Conservation (phyloP, 2,888 invertebrate genomes). For the Gastracanthus pulcherrimus region DNA sequence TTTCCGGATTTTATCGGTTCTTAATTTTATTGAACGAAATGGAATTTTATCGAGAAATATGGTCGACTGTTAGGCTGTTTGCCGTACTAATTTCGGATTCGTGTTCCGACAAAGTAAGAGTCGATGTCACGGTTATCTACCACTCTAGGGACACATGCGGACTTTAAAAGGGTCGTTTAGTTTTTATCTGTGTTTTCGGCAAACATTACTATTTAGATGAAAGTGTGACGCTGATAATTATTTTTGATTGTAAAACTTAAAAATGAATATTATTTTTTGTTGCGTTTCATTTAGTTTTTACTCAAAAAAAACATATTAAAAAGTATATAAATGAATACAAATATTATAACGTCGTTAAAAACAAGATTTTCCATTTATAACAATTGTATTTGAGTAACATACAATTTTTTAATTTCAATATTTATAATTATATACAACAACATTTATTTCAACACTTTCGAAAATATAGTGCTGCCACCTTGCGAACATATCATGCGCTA, state of each 20-base stretch:
- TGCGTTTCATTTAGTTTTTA: too few species aligned
- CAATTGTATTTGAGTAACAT: not conserved
- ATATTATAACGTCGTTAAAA: too few species aligned
- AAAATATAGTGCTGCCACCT: not conserved
- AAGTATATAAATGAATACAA: too few species aligned
- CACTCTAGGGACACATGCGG: slow-evolving; percentile 50
- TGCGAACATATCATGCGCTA: too few species aligned
- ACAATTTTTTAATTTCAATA: too few species aligned
- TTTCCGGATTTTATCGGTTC: not conserved
- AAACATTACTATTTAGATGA: not conserved
- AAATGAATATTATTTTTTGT: too few species aligned
- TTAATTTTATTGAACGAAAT: slow-evolving; percentile 6
- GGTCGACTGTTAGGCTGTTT: not conserved
- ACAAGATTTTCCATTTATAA: too few species aligned
- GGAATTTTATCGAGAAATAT: slow-evolving; percentile 36
- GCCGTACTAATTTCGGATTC: slow-evolving; percentile 21
- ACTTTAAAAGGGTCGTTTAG: slow-evolving; percentile 8
- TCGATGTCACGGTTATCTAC: slow-evolving; percentile 64
- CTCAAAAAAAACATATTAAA: too few species aligned
- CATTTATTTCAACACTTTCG: not conserved
- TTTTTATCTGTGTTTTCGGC: slow-evolving; percentile 8
- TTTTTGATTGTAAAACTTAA: too few species aligned
- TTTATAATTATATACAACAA: not conserved
- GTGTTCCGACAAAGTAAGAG: slow-evolving; percentile 55
- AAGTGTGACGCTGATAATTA: not conserved